Conservation (phyloP, 2,113 vertebrate species). For the Dryoscopus gambensis region DNA sequence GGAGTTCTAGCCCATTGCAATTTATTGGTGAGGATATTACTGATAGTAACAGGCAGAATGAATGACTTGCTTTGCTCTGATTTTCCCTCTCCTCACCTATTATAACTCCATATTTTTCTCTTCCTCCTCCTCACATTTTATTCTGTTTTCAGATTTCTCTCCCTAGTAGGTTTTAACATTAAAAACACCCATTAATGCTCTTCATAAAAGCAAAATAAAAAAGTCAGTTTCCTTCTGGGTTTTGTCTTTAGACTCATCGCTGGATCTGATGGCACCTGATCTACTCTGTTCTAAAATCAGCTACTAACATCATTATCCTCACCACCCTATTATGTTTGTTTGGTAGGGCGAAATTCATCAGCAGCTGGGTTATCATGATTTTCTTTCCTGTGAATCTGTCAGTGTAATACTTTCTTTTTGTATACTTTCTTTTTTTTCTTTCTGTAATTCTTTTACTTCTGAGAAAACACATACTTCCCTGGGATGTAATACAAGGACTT, state of each 20-base stretch:
- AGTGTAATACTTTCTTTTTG: neutral
- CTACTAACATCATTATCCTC: neutral
- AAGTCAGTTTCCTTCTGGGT: accelerated
- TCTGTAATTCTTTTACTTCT: no score
- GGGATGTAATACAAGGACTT: neutral
- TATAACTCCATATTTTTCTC: neutral
- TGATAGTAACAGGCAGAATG: neutral
- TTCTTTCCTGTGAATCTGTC: neutral
- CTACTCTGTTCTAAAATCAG: neutral
- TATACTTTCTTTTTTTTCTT: no score
- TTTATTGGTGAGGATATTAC: neutral
- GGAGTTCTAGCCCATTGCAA: neutral
- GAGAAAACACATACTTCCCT: neutral
- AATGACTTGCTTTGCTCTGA: neutral
- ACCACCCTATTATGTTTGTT: neutral
- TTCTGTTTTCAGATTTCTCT: neutral
- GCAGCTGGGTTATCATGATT: neutral
- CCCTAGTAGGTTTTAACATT: neutral
- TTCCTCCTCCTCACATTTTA: neutral
- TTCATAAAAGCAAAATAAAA: neutral
- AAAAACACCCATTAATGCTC: neutral
- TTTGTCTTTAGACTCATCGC: neutral
- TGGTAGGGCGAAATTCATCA: neutral
- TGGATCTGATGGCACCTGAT: neutral
- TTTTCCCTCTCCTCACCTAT: neutral